Percentiles rank a stretch among this genome's conserved stretches.
Conservation (phyloP, 2,113 vertebrate genomes). For the Gasterosteus nipponicus region DNA sequence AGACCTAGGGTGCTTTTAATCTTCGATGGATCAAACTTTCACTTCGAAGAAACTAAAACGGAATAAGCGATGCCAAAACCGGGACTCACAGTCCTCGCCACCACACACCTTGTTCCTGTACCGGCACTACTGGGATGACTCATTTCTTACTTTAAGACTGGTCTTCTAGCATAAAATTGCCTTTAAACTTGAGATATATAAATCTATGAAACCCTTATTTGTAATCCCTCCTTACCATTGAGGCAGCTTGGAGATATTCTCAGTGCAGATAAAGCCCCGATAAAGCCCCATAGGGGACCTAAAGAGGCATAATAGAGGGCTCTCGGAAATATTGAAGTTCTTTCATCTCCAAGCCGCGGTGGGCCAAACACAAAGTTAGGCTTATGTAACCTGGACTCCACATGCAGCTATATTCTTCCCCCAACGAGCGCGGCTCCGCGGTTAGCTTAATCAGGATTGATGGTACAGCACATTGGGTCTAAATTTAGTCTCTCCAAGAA, state of each 20-base stretch:
- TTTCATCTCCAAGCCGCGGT: constrained; percentile 27
- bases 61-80: background rate
- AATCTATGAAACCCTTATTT: background rate
- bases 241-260: background rate
- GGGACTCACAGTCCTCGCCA: background rate
- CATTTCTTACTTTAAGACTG: background rate
- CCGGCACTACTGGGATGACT: background rate
- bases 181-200: background rate
- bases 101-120: background rate
- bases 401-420: constrained; percentile 62
- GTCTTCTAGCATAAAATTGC: background rate
- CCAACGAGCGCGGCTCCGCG: constrained; percentile 40
- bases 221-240: background rate
- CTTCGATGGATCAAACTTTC: no score
- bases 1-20: no score
- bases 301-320: constrained; percentile 3
- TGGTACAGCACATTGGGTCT: constrained; percentile 72
- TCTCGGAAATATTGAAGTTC: constrained; percentile 18
- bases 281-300: constrained; percentile 1
- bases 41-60: no score
- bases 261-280: background rate
- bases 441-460: constrained; percentile 75
- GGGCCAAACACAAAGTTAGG: constrained; percentile 42
- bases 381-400: constrained; percentile 66
- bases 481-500: constrained; percentile 75